Base-by-base conservation (phyloP, 2,113 vertebrate species). In the Dascyllus trimaculatus region DNA sequence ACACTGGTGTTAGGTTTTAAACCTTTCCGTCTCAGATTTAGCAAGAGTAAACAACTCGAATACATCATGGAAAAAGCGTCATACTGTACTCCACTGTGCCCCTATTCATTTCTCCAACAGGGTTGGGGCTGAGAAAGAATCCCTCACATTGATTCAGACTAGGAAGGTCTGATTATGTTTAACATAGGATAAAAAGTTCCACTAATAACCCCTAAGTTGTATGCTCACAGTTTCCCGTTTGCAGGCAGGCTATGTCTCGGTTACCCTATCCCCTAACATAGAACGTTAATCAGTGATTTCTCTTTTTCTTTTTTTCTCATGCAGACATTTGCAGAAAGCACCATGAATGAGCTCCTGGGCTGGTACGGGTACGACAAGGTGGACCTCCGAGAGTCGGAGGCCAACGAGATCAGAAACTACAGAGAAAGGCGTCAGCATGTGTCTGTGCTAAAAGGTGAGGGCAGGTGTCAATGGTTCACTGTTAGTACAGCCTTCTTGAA, bases 301-400 rank as follows among this genome's bases (percentile, higher is more conserved):
- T 4, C n/a, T 75, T 70, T 8, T 46, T n/a, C 54, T 82, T 64
- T 86, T 90, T 84, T 58, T 51, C 21, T 78, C 80, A 90, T 95
- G 78, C 91, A 99, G 98, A 99, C 96, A 56, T 99, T 99, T 92
- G 98, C 97, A 83, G 98, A 99, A 89, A 99, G 96, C 94, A 99
- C 98, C 85, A 99, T 99, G 98, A 99, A 99, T 89, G 98, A 99
- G 92, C 96, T 99, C 75, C 95, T 99, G 90, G 98, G 98, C 84
- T 99, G 98, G 98, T 99, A 99, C 79, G 97, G 97, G 71, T 99
- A 99, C 84, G 98, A 99, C 94, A 97, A 97, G 92, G 96, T 98
- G 66, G 98, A 99, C 81, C 58, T 99, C 88, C 95, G 97, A 94
- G 98, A 99, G 66, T 96, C 97, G 2, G 98, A 99, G 91, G 95